Conservation (phyloP, 2,113 vertebrate species). For the Rhinolophus sinicus region DNA sequence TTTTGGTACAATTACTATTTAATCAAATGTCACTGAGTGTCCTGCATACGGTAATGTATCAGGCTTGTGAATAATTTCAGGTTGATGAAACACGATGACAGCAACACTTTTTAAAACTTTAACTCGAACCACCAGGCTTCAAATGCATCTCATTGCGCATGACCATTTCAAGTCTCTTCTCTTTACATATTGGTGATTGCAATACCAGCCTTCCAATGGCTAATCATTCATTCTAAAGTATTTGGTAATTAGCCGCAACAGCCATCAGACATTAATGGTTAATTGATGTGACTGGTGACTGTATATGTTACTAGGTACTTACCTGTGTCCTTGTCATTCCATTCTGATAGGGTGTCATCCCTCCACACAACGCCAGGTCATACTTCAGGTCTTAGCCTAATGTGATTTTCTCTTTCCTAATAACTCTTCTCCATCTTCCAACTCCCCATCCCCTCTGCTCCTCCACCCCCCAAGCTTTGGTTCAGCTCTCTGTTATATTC, state of each 20-base stretch:
- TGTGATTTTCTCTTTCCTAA: background rate
- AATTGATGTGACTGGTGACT: background rate
- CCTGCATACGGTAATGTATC: background rate
- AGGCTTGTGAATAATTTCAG: background rate
- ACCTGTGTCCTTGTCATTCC: fast-evolving
- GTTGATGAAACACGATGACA: background rate
- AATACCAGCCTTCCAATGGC: background rate
- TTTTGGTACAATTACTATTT: slow-evolving; percentile 45
- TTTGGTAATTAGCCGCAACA: background rate
- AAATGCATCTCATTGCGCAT: background rate
- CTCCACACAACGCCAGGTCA: background rate
- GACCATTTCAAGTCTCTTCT: background rate
- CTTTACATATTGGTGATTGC: background rate
- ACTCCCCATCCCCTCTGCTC: fast-evolving
- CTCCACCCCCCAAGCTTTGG: background rate
- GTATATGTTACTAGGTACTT: background rate
- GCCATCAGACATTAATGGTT: background rate
- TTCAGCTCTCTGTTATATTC: background rate
- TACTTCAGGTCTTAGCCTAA: background rate
- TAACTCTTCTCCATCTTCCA: background rate
- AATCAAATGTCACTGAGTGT: slow-evolving; percentile 61
- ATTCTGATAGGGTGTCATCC: background rate
- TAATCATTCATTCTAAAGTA: background rate
- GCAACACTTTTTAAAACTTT: background rate
- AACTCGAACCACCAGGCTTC: background rate